Evolutionary conservation across 2,113 vertebrate species (phyloP).

Genomic region (Lates calcarifer): DNA sequence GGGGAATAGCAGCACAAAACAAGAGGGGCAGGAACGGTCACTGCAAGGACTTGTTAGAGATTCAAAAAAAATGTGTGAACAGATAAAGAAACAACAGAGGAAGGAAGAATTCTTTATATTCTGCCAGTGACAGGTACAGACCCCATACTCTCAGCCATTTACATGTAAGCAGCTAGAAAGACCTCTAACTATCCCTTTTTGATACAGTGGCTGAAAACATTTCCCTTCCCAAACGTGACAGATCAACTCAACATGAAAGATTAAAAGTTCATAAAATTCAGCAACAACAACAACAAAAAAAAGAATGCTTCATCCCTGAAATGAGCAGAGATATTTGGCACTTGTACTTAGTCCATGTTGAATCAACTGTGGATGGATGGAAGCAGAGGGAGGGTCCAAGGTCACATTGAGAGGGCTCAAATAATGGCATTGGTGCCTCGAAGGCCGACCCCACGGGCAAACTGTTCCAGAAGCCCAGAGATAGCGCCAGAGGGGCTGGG

Average conservation of each 20-base stretch:
- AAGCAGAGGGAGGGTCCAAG: constrained; percentile 27
- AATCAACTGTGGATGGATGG: constrained; percentile 17
- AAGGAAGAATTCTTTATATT: constrained; percentile 12
- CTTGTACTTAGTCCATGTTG: constrained; percentile 59
- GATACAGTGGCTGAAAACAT: constrained; percentile 53
- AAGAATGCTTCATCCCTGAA: constrained; percentile 55
- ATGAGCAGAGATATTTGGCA: constrained; percentile 77
- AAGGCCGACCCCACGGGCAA: constrained; percentile 94
- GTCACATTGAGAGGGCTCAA: constrained; percentile 78
- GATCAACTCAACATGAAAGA: constrained; percentile 10
- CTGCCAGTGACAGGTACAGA: constrained; percentile 2
- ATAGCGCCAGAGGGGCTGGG: constrained; percentile 93
- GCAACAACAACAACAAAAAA: constrained; percentile 20
- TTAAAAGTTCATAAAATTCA: constrained; percentile 9
- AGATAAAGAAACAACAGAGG: constrained; percentile 5
- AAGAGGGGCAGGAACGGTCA: constrained; percentile 26
- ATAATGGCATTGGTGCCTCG: constrained; percentile 89
- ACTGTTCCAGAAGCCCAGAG: constrained; percentile 95
- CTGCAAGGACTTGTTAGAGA: neutral
- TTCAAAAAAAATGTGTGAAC: neutral
- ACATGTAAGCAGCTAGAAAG: constrained; percentile 4
- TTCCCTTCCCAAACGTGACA: constrained; percentile 47
- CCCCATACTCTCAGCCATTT: neutral
- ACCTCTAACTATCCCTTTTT: constrained; percentile 65
- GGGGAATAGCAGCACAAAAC: constrained; percentile 50